Conservation (phyloP, 2,797 vertebrate species). For the Sebastes iracundus region DNA sequence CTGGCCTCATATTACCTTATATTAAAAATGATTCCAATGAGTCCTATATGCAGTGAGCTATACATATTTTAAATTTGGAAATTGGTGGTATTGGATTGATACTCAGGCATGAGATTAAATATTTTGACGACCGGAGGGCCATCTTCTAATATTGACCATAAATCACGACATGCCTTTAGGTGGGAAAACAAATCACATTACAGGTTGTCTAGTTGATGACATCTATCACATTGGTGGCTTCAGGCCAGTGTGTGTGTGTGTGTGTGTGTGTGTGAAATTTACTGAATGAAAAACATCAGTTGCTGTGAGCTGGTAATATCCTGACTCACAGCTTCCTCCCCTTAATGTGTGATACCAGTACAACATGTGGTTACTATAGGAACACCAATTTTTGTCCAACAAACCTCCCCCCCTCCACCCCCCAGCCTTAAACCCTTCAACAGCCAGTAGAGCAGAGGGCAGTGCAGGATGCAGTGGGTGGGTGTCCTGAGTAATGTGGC, state of each 20-base stretch:
- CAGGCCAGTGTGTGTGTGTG: neutral
- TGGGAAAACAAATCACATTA: neutral
- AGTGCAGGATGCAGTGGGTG: neutral
- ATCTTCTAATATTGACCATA: neutral
- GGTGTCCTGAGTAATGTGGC: neutral
- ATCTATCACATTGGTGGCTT: neutral
- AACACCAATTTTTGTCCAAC: conserved; percentile 33
- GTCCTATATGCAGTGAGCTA: neutral
- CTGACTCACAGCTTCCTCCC: conserved; percentile 4
- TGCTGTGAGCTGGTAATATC: conserved; percentile 14
- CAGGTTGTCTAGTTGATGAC: neutral
- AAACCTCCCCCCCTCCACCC: neutral
- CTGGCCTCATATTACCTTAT: neutral
- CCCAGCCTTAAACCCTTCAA: neutral
- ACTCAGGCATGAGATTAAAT: neutral
- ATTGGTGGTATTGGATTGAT: neutral
- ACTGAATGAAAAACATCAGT: conserved; percentile 35
- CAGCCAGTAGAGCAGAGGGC: neutral
- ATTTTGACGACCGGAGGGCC: neutral
- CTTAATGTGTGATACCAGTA: conserved; percentile 13
- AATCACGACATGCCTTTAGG: neutral
- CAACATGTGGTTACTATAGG: conserved; percentile 57
- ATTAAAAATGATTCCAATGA: neutral
- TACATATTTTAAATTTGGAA: neutral
- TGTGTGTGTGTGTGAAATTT: neutral